These are phyloP conservation scores for Australoheros scitulus DNA, from an alignment of 2,113 vertebrate genomes.

Conservation along the genomic window DNA sequence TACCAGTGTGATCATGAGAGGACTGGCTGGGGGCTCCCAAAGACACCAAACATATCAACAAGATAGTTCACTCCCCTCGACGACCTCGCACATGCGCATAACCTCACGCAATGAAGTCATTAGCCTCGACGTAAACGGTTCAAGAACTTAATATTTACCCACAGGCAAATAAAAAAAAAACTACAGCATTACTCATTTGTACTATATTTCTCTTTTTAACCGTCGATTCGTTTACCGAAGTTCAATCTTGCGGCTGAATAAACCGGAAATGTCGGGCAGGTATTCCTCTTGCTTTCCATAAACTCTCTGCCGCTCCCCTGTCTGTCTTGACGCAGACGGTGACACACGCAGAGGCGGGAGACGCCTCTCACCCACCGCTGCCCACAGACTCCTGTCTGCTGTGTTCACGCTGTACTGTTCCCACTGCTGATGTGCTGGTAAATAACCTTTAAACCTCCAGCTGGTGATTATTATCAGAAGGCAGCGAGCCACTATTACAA, in stretches of 20 bases:
- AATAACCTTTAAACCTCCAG: constrained; percentile 32
- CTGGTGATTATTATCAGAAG: constrained; percentile 19
- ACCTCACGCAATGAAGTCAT: not conserved
- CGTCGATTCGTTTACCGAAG: no score
- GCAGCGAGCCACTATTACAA: not conserved
- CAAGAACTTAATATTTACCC: not conserved
- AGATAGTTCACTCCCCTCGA: constrained; percentile 32
- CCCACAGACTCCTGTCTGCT: constrained; percentile 44
- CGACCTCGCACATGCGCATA: not conserved
- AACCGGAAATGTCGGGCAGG: not conserved
- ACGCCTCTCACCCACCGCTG: constrained; percentile 31
- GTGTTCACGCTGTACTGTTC: constrained; percentile 22
- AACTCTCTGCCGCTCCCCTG: constrained; percentile 18
- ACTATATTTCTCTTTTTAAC: not conserved
- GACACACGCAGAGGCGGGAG: constrained; percentile 54
- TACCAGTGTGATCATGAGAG: constrained; percentile 59
- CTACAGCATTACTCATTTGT: not conserved
- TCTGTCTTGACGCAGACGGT: constrained; percentile 65
- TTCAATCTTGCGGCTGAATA: not conserved
- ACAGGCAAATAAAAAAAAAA: not conserved
- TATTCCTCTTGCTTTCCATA: not conserved
- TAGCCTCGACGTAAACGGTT: not conserved
- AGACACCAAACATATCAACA: not conserved
- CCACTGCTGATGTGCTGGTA: constrained; percentile 21
- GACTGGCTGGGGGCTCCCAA: constrained; percentile 47